A percentile compares a stretch with the other conserved stretches of the same genome.
phyloP scores from a whole-genome alignment of 2,113 vertebrate genomes.

The Rousettus leschenaultii region DNA sequence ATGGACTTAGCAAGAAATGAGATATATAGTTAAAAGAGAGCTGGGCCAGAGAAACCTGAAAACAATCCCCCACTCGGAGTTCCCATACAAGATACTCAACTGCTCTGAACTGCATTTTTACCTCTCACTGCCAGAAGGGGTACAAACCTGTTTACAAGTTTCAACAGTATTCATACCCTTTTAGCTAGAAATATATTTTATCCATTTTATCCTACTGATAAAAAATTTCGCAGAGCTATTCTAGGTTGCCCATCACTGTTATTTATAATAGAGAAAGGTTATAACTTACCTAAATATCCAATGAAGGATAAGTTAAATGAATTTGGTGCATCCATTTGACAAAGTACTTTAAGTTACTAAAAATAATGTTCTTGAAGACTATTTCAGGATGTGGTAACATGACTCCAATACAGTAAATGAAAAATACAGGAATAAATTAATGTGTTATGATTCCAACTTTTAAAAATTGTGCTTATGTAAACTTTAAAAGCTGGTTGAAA shows the following conservation, averaged over 20 bases:
- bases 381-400: background rate
- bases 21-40: background rate
- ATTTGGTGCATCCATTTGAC: background rate
- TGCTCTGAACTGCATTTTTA: background rate
- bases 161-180: background rate
- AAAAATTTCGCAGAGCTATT: background rate
- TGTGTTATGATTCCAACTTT: background rate
- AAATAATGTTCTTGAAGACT: constrained; percentile 27
- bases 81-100: background rate
- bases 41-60: background rate
- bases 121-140: background rate
- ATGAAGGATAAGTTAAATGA: background rate
- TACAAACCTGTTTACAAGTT: background rate
- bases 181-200: constrained; percentile 2
- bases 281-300: background rate
- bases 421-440: background rate
- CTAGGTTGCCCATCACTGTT: background rate
- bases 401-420: background rate
- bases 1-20: background rate
- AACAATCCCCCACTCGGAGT: background rate
- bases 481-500: background rate
- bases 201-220: background rate
- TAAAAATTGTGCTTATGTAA: background rate
- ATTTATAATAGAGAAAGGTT: background rate
- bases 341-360: background rate